Evolutionary conservation across 2,113 vertebrate genomes (phyloP), one percentile per base, ranked within the genome.

Genomic region (Cacatua alba): DNA sequence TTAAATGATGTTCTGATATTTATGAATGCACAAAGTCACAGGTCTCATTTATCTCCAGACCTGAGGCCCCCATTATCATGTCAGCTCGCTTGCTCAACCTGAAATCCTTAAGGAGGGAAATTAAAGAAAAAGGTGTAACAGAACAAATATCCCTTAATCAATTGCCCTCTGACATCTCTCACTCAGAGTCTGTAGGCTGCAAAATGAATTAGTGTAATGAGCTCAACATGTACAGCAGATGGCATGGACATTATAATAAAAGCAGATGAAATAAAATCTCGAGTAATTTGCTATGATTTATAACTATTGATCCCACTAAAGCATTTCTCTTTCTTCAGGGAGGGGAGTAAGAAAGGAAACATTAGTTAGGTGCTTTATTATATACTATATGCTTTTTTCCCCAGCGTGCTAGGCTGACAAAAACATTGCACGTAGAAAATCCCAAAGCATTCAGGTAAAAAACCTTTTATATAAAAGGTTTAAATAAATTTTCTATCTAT

Each of bases 151-250:
- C 74, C 74, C 65, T 76, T 91, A 89, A 90, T 96, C 95, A 87
- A 92, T 95, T 93, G 92, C 91, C 94, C 92, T 96, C 63, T 94
- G 96, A 97, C 94, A 85, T 65, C 48, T 92, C 77, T 94, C 92
- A 85, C 88, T 96, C 94, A 67, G 62, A 91, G 77, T 46, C 0
- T 87, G 48, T 60, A 26, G 0, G 75, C 44, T 79, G n/a, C 64
- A 88, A 86, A 92, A 86, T 82, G 95, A 96, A 82, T 93, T 91
- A 86, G 60, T 85, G 67, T 97, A 96, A 96, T 94, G 94, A 94
- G 39, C 74, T 53, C 95, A 88, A 90, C 87, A 94, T 72, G 92
- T 95, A 96, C 72, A 94, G 44, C 95, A 69, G 96, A 92, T 97
- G 85, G 91, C 64, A 95, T n/a, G 67, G 33, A 93, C 88, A 67